These are phyloP conservation scores for Hydrozoanthus tunicans DNA, from an alignment of 64 coral and sea anemone genomes.

Conservation along the genomic window DNA sequence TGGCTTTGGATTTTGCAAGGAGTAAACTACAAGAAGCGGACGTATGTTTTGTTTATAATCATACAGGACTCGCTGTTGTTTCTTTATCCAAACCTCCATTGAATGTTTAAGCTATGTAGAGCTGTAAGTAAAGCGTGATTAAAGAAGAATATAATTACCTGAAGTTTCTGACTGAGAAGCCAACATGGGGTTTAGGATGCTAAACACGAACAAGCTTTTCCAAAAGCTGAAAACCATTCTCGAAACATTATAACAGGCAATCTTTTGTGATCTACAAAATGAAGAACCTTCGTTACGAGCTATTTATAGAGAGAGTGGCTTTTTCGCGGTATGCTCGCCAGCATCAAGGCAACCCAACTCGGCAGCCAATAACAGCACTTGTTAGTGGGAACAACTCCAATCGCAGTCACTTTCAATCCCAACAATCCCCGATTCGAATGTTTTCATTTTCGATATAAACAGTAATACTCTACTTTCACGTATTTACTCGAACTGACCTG, in stretches of 20 bases:
- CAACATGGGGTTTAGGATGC: not conserved
- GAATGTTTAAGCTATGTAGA: not conserved
- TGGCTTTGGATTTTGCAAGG: not conserved
- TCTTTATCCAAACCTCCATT: not conserved
- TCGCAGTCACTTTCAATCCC: not conserved
- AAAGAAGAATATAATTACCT: constrained; percentile 16
- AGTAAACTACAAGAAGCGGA: not conserved
- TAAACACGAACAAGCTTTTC: not conserved
- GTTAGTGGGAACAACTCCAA: constrained; percentile 12
- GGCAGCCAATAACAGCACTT: not conserved
- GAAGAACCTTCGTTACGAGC: no score
- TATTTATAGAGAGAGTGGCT: not conserved
- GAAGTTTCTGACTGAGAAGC: not conserved
- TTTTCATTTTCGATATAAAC: constrained; percentile 33
- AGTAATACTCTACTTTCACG: constrained; percentile 23
- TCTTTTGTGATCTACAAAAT: not conserved
- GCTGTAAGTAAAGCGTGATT: not conserved
- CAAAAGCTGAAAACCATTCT: constrained; percentile 36
- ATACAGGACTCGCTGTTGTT: no score
- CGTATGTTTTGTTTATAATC: no score
- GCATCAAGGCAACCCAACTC: not conserved
- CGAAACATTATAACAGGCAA: not conserved
- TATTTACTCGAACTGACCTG: not conserved
- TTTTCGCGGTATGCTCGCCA: not conserved
- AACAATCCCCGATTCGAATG: constrained; percentile 10